phyloP scores from a whole-genome alignment of 2,797 vertebrate genomes.

The Eupleurogrammus muticus region DNA sequence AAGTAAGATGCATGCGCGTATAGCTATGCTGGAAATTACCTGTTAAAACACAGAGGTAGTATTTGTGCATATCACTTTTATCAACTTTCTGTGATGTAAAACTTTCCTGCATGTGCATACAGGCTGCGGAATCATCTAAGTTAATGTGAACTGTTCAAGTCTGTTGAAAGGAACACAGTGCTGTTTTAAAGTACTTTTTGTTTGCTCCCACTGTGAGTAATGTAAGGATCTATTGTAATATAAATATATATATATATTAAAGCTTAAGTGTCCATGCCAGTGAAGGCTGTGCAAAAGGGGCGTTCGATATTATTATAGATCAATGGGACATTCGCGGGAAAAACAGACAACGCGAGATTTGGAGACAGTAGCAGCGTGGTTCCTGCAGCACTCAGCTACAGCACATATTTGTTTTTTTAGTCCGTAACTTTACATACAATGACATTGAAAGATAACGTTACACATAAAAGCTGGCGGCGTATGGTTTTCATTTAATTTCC shows the following conservation, averaged over 20 bases:
- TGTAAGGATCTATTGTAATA: not conserved
- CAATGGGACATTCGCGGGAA: conserved; percentile 77
- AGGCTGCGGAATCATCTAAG: not conserved
- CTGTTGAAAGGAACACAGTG: not conserved
- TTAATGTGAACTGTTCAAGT: not conserved
- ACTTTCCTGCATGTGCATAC: not conserved
- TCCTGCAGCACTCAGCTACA: not conserved
- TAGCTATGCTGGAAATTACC: not conserved
- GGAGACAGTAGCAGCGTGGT: conserved; percentile 35
- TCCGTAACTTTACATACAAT: not conserved
- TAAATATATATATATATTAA: not conserved
- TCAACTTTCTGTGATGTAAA: not conserved
- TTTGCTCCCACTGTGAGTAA: not conserved
- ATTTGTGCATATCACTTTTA: not conserved
- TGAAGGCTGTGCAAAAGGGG: conserved; percentile 38
- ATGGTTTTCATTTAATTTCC: not conserved
- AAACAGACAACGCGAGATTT: conserved; percentile 80
- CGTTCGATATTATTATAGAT: conserved; percentile 57
- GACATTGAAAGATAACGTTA: no score
- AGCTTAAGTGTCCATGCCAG: conserved; percentile 10
- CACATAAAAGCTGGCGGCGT: not conserved
- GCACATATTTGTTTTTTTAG: not conserved
- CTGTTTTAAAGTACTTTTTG: not conserved
- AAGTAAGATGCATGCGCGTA: not conserved
- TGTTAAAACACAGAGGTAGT: not conserved